A percentile compares a stretch with the other conserved stretches of the same genome.
These are phyloP conservation scores for Cariama cristata DNA, from an alignment of 2,113 vertebrate species.

Conservation along the genomic window DNA sequence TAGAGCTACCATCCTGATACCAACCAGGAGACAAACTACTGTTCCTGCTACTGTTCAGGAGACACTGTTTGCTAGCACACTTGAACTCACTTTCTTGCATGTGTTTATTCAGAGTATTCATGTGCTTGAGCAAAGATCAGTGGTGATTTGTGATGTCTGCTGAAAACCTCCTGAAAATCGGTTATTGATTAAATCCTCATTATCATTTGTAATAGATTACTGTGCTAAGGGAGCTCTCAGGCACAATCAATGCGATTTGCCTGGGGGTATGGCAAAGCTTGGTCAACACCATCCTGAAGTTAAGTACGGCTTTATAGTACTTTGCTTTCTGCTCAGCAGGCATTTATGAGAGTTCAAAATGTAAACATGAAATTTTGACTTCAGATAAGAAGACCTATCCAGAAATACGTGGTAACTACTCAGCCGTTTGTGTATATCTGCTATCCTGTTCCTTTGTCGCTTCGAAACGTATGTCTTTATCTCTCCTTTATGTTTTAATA, in stretches of 20 bases:
- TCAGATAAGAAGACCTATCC: slow-evolving; percentile 2
- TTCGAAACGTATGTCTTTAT: not conserved
- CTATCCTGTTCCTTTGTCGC: not conserved
- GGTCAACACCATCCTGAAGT: not conserved
- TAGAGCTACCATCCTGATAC: not conserved
- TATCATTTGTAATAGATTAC: not conserved
- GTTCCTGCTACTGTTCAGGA: not conserved
- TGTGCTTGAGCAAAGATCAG: slow-evolving; percentile 27
- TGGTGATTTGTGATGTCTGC: not conserved
- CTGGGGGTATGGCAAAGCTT: not conserved
- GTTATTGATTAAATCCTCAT: slow-evolving; percentile 27
- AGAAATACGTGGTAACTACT: not conserved
- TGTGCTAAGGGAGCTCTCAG: not conserved
- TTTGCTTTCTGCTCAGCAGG: not conserved
- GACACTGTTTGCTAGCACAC: not conserved
- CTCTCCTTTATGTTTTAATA: slow-evolving; percentile 22
- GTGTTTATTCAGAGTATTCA: slow-evolving; percentile 1
- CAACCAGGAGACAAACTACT: not conserved
- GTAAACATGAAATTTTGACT: not conserved
- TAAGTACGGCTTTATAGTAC: not conserved
- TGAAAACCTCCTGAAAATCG: not conserved
- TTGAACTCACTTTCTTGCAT: not conserved
- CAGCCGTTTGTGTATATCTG: not conserved
- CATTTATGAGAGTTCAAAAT: not conserved
- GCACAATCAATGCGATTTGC: not conserved